Evolutionary conservation across 2,888 invertebrate species (phyloP).

Genomic region (Rhingia campestris): DNA sequence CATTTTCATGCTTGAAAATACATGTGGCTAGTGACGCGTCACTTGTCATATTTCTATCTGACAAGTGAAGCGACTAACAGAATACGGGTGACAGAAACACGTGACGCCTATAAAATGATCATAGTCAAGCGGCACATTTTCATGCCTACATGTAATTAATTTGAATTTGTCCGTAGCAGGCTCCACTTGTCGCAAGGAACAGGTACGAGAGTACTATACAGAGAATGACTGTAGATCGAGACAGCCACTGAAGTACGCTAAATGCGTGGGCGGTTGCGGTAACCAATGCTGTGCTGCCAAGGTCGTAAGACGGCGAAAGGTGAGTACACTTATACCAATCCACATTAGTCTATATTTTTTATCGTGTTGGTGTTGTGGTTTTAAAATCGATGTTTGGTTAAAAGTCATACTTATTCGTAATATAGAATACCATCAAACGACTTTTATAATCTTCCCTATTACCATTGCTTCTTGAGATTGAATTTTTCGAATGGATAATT

Average conservation of each 20-base stretch:
- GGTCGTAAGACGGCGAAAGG: slow-evolving; percentile 96
- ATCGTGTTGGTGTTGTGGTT: too few species aligned
- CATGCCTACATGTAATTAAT: slow-evolving; percentile 66
- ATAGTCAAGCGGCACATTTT: slow-evolving; percentile 15
- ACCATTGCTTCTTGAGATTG: too few species aligned
- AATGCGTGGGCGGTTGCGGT: slow-evolving; percentile 92
- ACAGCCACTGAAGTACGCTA: slow-evolving; percentile 94
- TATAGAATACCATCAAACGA: too few species aligned
- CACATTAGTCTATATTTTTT: too few species aligned
- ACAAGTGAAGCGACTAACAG: background rate
- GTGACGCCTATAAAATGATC: slow-evolving; percentile 46
- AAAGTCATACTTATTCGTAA: too few species aligned
- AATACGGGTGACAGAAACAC: slow-evolving; percentile 34
- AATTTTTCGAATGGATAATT: too few species aligned
- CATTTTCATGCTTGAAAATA: background rate
- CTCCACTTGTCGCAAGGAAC: slow-evolving; percentile 93
- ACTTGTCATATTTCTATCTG: too few species aligned
- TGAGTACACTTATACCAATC: slow-evolving; percentile 80
- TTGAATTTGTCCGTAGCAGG: slow-evolving; percentile 83
- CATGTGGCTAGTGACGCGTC: too few species aligned
- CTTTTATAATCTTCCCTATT: too few species aligned
- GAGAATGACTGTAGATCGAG: slow-evolving; percentile 96
- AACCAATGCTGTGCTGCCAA: slow-evolving; percentile 94
- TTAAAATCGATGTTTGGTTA: too few species aligned
- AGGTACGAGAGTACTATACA: slow-evolving; percentile 94